Base-by-base conservation (phyloP, 1,140 invertebrate genomes). In the Heterodera schachtii region DNA sequence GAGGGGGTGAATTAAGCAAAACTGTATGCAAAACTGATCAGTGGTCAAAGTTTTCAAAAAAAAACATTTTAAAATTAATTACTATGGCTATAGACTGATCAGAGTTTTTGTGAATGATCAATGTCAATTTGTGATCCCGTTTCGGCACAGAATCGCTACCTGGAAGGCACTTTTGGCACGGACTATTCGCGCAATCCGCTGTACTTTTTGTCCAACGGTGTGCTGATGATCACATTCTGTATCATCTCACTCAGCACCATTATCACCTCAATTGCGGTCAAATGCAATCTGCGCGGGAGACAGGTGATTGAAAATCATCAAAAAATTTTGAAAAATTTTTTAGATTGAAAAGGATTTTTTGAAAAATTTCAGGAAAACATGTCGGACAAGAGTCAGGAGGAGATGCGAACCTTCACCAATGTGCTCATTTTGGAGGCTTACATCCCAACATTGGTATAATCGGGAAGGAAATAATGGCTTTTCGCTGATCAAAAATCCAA, bases 341-440 rank as follows among this genome's bases (percentile, higher is more conserved):
- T 1, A 31, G 31, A 1, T 31, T 31, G 0, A 31, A 31, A 31
- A 31, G 0, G 31, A 31, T 31, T 31, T 31, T 52, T 52, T 52
- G 49, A 0, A 0, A 52, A 60, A 13, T 13, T 60, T 60, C 19
- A 60, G 57, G 80, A 81, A 69, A 69, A 66, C 46, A 81, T 84
- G 81, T 83, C 75, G 4, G 80, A 86, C 46, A 85, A 84, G 66
- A 84, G 82, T 21, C 82, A 84, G 21, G 66, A 60, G n/a, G 83
- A 84, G 70, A 83, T 84, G 52, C 21, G 31, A 44, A n/a, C 31
- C 7, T 69, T 84, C 70, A 84, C 84, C 13, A 84, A 84, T 41
- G 69, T 84, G 70, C 21, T 86, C 31, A 86, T 84, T 16, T 46
- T 84, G 3, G 73, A 86, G 46, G 83, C 83, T 9, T 84, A 84